Evolutionary conservation across 2,888 invertebrate genomes (phyloP), one percentile per base, ranked within the genome.

Genomic region (Brachynemurus nebulosus): DNA sequence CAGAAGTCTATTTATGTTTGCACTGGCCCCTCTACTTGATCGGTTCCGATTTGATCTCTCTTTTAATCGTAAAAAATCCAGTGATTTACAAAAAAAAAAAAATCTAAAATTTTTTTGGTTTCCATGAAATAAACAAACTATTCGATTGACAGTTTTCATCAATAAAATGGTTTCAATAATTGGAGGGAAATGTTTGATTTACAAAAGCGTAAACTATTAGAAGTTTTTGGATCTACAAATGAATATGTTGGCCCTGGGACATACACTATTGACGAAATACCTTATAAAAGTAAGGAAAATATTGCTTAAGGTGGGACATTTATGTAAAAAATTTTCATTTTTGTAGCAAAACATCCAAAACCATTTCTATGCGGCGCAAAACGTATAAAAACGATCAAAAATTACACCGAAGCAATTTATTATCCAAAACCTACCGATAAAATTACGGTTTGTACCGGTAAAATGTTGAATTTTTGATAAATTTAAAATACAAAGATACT

Each of bases 341-440:
- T 27, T 37, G 42, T 30, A 48, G 19, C 30, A 52, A 53, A 50
- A 46, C 53, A 54, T 40, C 17, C 25, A 18, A 52, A 47, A 6
- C 54, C 55, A 12, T 55, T 55, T 42, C 27, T 51, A 37, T 49
- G 51, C 19, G 45, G 45, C n/a, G 42, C 50, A 7, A 27, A 27
- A 42, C 45, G 51, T 20, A 47, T 46, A 34, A 43, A 38, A 37
- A 23, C n/a, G 19, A 21, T 14, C 39, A 39, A 37, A 11, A 19
- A 3, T 11, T 20, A n/a, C 3, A 33, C 33, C 5, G 33, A 33
- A 33, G 12, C n/a, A 33, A 33, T 33, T 9, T 33, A 33, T 9
- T 33, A 6, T 9, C 33, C 33, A 6, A 4, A 33, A 33, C 5
- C 16, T 6, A 12, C 33, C 4, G 5, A 33, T 33, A 4, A 9